Evolutionary conservation across 2,113 vertebrate species (phyloP), one percentile per base, ranked within the genome.

Genomic region (Hystrix brachyura): DNA sequence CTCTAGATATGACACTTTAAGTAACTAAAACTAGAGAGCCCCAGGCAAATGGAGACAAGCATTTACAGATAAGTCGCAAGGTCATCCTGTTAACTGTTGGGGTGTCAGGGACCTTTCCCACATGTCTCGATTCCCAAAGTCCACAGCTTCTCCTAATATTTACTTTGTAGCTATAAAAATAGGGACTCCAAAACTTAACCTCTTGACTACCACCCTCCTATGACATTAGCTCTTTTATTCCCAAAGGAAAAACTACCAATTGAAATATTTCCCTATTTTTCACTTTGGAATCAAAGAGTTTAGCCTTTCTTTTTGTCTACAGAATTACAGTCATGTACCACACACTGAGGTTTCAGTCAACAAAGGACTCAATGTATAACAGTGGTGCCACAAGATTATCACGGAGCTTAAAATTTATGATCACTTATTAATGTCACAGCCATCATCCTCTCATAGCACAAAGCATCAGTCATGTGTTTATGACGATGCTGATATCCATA

Each of bases 351-450:
- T 83, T 15, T n/a, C 14, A 34, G 69, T 19, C 65, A 76, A 87
- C 48, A n/a, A 3, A 0, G 4, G 17, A 27, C 13, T 0, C 5
- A 10, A 7, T 12, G 23, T 8, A 13, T 18, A n/a, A 55, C n/a
- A 5, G 19, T 57, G 60, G 19, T 65, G 8, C n/a, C 19, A 0
- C 65, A 12, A 53, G 53, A 71, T 10, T 67, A 59, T 1, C 23
- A 19, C 3, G 7, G 27, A 76, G 59, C 34, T 57, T 48, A 6
- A 32, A 6, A 43, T 46, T 19, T 34, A 59, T n/a, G 13, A 57
- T 10, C 23, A 23, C 57, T 71, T 65, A 29, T 3, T 55, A 48
- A 64, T 12, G 29, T 48, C 1, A 12, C 5, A 15, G 34, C 17
- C 23, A 11, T 76, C 15, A 1, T 15, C 6, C 21, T 17, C 19